Evolutionary conservation across 2,113 vertebrate species (phyloP), one percentile per base, ranked within the genome.

Genomic region (Chinchilla lanigera): DNA sequence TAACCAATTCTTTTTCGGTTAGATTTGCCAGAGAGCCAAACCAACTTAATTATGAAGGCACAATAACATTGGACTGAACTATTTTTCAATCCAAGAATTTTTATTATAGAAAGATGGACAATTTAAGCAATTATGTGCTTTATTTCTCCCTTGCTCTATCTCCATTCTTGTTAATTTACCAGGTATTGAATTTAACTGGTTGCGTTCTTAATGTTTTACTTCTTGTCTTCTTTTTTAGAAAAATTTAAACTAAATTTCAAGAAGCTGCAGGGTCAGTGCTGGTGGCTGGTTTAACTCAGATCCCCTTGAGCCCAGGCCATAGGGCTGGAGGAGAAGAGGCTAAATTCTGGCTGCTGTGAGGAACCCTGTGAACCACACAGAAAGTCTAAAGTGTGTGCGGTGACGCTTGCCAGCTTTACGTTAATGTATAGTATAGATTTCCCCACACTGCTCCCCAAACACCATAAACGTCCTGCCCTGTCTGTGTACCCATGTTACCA

Each of bases 1-100:
- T 95, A 94, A 89, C 69, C 58, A 83, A 4, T 97, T 91, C 56
- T 89, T 93, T 89, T 35, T 96, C 54, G 47, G 60, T 92, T 75
- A 95, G 94, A 95, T 93, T 89, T 93, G 89, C 87, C 88, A 65
- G 44, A 60, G 60, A 94, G 60, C 41, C 86, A 96, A 38, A 16
- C 38, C 82, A 95, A 89, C 81, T 97, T 95, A 94, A 95, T 96
- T 95, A 90, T 93, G 89, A 94, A 96, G 82, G 78, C 30, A 92
- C 90, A 96, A 47, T 93, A 67, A 90, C 58, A 69, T 63, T 86
- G 61, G 82, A 90, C 61, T 90, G 60, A 97, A 86, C 84, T 92
- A 78, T 77, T 95, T 97, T 94, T 97, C 93, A 84, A 60, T 65
- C 54, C 63, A 91, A 83, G 87, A 89, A 80, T 85, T 94, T 96